Evolutionary conservation across 2,888 invertebrate genomes (phyloP), one percentile per base, ranked within the genome.

Genomic region (Melipona bicolor): DNA sequence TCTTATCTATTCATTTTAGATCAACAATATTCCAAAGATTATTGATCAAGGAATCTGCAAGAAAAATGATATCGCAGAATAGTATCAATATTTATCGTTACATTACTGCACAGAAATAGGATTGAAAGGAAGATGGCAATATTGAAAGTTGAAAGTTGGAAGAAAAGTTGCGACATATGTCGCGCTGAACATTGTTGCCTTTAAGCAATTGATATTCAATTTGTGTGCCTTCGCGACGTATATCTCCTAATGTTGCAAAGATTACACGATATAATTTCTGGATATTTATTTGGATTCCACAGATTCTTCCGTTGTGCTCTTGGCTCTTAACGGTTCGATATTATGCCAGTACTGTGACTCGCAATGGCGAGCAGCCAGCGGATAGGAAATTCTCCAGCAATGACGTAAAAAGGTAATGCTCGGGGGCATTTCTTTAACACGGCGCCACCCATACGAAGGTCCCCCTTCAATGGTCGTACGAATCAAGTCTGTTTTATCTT

Each of bases 351-450:
- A 68, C 67, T 36, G 81, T 59, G 79, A 79, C 88, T 65, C 78
- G 79, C 75, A 54, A 81, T 77, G 83, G 81, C 83, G 83, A 83
- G 65, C 88, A 85, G 87, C 88, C 88, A 88, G 78, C 77, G 79
- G 81, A 59, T 86, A 91, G 87, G 87, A 90, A 91, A 91, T 90
- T 91, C 91, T 90, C 90, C 75, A 88, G 79, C 85, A 88, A 82
- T 91, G 91, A 91, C 89, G 89, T 88, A 91, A 91, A 90, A 90
- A 88, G 87, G 79, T 81, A 85, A 68, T 87, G 83, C 88, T 87
- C 82, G 79, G 59, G 79, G 88, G 87, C 88, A 76, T 86, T 89
- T 91, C 88, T 91, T 90, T 84, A 81, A 80, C 80, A 17, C 89
- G 89, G 88, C 89, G 88, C 89, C 87, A 85, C 77, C 73, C 85